These are phyloP conservation scores for Hydropsyche betteni DNA, from an alignment of 2,888 invertebrate species.

Conservation along the genomic window DNA sequence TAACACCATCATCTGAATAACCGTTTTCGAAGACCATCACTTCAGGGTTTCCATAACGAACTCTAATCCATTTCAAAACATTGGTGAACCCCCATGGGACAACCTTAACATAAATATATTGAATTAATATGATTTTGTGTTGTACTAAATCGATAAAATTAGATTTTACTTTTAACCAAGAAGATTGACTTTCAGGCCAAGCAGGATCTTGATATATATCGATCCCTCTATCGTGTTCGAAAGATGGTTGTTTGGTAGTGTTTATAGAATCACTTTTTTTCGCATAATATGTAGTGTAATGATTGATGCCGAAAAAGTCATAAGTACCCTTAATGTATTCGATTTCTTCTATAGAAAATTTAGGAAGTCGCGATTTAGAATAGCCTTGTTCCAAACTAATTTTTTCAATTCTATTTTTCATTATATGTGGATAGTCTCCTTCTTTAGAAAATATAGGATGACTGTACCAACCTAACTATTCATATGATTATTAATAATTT, in stretches of 20 bases:
- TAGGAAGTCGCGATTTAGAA: conserved; percentile 66
- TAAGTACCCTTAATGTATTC: conserved; percentile 65
- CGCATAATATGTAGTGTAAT: conserved; percentile 64
- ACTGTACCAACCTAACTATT: conserved; percentile 66
- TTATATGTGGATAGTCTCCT: conserved; percentile 70
- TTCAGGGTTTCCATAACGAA: conserved; percentile 65
- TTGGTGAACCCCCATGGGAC: conserved; percentile 65
- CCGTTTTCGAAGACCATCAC: conserved; percentile 71
- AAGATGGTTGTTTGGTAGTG: conserved; percentile 29
- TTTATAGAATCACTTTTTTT: neutral
- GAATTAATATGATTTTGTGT: neutral
- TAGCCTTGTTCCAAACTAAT: conserved; percentile 69
- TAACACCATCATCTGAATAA: conserved; percentile 59
- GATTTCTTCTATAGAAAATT: conserved; percentile 69
- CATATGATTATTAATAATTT: conserved; percentile 36
- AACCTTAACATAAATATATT: conserved; percentile 35
- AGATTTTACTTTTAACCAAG: conserved; percentile 49
- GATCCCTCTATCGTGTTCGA: conserved; percentile 39
- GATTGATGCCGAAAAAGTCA: conserved; percentile 77
- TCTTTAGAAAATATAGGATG: conserved; percentile 69
- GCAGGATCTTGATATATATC: conserved; percentile 18
- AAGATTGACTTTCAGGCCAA: conserved; percentile 37
- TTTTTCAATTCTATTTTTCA: conserved; percentile 66
- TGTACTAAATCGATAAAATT: neutral
- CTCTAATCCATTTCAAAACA: conserved; percentile 66